A percentile compares a stretch with the other conserved stretches of the same genome.
phyloP scores from a whole-genome alignment of 2,113 vertebrate genomes.

The Coryphaenoides rupestris region DNA sequence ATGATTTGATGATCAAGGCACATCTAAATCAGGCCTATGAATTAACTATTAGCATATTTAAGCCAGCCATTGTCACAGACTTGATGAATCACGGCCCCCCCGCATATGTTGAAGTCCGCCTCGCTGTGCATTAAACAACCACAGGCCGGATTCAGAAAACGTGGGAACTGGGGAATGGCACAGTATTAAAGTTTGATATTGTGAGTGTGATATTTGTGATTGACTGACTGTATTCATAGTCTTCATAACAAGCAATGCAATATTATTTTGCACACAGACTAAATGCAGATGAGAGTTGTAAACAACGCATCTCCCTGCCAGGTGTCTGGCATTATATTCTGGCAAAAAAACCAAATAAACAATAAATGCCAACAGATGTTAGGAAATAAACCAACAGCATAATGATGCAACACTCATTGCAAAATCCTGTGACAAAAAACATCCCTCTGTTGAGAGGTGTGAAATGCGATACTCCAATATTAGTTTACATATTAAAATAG shows the following conservation, averaged over 20 bases:
- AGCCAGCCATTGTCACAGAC: constrained; percentile 44
- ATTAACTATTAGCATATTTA: constrained; percentile 59
- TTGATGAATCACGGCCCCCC: constrained; percentile 51
- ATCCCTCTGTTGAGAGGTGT: no score
- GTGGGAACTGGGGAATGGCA: no score
- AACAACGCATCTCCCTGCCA: no score
- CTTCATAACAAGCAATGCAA: no score
- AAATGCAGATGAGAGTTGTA: no score
- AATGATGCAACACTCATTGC: background rate
- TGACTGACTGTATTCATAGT: no score
- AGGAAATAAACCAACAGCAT: background rate
- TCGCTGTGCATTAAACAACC: constrained; percentile 26
- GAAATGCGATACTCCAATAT: no score
- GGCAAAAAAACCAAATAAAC: background rate
- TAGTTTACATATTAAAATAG: no score
- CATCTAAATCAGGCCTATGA: constrained; percentile 51
- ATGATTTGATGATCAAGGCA: constrained; percentile 59
- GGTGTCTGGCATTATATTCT: background rate
- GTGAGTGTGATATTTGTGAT: no score
- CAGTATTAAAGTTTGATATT: no score
- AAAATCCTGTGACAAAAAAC: background rate
- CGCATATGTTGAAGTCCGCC: constrained; percentile 43
- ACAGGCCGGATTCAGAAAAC: no score
- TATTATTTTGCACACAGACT: no score
- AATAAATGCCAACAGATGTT: background rate